These are phyloP conservation scores for Drosophila monieri DNA, from an alignment of 2,888 invertebrate species.

Conservation along the genomic window DNA sequence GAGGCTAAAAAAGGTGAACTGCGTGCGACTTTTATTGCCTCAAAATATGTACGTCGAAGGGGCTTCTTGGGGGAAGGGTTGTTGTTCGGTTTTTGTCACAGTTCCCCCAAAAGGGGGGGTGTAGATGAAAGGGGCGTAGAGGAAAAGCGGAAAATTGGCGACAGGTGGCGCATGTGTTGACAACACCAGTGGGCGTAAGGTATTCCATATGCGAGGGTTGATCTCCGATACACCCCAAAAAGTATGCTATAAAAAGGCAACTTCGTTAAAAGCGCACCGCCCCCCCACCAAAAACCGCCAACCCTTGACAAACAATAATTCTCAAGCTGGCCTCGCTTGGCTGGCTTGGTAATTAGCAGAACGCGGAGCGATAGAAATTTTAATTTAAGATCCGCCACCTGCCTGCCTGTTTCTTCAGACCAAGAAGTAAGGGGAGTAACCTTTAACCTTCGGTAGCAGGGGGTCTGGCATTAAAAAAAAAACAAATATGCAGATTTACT, in stretches of 20 bases:
- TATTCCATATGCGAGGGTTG: slow-evolving; percentile 40
- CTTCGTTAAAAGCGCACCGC: slow-evolving; percentile 25
- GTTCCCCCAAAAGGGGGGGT: background rate
- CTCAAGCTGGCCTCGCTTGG: slow-evolving; percentile 24
- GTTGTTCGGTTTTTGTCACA: background rate
- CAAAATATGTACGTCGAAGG: slow-evolving; percentile 14
- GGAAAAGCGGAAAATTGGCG: slow-evolving; percentile 51
- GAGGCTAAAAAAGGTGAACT: slow-evolving; percentile 51
- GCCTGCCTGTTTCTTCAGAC: slow-evolving; percentile 15
- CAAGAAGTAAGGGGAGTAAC: slow-evolving; percentile 59
- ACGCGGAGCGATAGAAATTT: slow-evolving; percentile 37
- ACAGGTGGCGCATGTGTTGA: slow-evolving; percentile 71
- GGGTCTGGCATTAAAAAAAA: slow-evolving; percentile 1
- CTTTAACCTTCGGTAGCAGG: slow-evolving; percentile 56
- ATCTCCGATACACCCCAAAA: slow-evolving; percentile 36
- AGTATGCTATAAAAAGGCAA: slow-evolving; percentile 37
- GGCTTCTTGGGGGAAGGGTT: background rate
- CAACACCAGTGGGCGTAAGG: slow-evolving; percentile 45
- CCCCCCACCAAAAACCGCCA: slow-evolving; percentile 1
- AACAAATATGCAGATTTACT: slow-evolving; percentile 14
- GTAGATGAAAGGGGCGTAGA: background rate
- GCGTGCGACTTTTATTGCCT: slow-evolving; percentile 74
- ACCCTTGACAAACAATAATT: slow-evolving; percentile 27
- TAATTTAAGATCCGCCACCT: slow-evolving; percentile 28
- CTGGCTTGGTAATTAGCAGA: slow-evolving; percentile 33